Conservation (phyloP, 2,888 invertebrate species). For the Octodonta nipae region DNA sequence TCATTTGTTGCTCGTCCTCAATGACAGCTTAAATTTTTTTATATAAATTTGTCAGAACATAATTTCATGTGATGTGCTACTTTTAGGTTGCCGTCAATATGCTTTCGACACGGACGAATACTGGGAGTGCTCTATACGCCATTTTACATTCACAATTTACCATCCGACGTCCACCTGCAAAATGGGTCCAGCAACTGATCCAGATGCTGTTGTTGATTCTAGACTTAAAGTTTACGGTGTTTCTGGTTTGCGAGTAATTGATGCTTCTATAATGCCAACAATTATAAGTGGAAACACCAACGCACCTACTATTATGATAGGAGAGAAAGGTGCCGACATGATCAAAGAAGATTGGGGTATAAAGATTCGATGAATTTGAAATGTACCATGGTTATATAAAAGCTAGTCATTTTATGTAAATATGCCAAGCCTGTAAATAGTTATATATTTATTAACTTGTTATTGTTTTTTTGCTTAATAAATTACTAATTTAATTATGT, state of each 20-base stretch:
- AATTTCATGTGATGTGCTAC: too few relatives aligned
- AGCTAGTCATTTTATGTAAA: too few relatives aligned
- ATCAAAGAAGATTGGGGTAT: conserved; percentile 80
- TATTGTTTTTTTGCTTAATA: too few relatives aligned
- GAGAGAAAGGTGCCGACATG: conserved; percentile 78
- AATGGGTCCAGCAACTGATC: conserved; percentile 69
- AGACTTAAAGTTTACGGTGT: conserved; percentile 66
- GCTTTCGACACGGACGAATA: conserved; percentile 66
- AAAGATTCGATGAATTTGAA: too few relatives aligned
- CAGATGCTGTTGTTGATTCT: conserved; percentile 66
- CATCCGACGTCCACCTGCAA: conserved; percentile 76
- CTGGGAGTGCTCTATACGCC: conserved; percentile 74
- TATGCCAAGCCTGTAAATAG: too few relatives aligned
- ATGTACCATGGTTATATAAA: too few relatives aligned
- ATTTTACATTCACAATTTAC: conserved; percentile 69
- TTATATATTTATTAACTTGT: too few relatives aligned
- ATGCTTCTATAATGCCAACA: conserved; percentile 79
- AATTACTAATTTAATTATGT: too few relatives aligned
- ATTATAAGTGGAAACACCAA: conserved; percentile 84
- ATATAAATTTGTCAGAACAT: too few relatives aligned
- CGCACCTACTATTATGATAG: conserved; percentile 82
- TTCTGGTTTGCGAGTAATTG: conserved; percentile 61
- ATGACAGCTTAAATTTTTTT: too few relatives aligned
- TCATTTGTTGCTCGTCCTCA: too few relatives aligned
- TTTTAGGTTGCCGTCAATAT: conserved; percentile 58